Conservation (phyloP, 2,888 invertebrate species). For the Aphidius colemani region DNA sequence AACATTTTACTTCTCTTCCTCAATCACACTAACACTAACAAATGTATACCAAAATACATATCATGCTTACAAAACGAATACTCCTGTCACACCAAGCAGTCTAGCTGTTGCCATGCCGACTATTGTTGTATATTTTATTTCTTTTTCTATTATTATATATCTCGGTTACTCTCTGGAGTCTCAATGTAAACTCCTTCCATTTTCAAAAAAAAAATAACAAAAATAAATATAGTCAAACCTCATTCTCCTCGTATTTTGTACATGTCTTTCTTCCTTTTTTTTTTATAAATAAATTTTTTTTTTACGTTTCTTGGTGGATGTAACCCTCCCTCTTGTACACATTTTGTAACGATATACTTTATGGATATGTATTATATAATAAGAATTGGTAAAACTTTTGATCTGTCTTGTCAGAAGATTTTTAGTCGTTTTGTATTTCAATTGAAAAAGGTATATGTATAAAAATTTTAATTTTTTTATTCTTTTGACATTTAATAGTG, state of each 20-base stretch:
- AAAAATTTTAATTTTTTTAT: too few species aligned
- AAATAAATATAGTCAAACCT: conserved; percentile 11
- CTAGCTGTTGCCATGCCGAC: conserved; percentile 56
- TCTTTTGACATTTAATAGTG: too few species aligned
- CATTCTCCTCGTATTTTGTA: conserved; percentile 23
- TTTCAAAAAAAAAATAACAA: conserved; percentile 4
- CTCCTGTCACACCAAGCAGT: conserved; percentile 35
- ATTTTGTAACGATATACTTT: background rate
- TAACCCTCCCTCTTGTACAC: conserved; percentile 1
- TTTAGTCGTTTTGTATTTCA: background rate
- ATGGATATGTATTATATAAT: too few species aligned
- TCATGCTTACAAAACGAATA: background rate
- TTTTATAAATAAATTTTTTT: background rate
- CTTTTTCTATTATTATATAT: conserved; percentile 11
- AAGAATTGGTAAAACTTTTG: background rate
- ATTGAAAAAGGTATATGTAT: too few species aligned
- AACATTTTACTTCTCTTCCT: conserved; percentile 23
- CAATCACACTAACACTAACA: conserved; percentile 22
- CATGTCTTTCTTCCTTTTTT: conserved; percentile 10
- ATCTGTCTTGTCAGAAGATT: conserved; percentile 4
- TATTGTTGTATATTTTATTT: conserved; percentile 47
- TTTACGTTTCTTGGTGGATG: background rate
- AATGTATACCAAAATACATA: conserved; percentile 16
- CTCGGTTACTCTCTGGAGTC: conserved; percentile 24
- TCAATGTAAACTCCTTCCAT: conserved; percentile 25